phyloP scores from a whole-genome alignment of 1,140 invertebrate species.

The Parapsyche elsis region DNA sequence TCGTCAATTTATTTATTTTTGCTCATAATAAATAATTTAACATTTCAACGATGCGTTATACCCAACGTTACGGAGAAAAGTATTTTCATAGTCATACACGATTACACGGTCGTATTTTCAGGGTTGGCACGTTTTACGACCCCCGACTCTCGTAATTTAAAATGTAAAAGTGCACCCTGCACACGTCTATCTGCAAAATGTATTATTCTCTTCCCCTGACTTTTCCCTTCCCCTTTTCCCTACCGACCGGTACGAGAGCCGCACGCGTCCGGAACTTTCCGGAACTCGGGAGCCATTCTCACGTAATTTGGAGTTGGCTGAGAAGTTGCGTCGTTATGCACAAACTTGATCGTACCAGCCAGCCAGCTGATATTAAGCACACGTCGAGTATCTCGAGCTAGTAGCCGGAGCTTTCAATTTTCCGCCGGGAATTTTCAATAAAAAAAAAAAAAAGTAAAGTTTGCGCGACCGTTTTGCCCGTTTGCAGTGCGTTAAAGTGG shows the following conservation, averaged over 20 bases:
- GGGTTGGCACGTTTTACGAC: neutral
- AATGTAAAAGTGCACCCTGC: neutral
- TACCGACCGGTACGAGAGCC: neutral
- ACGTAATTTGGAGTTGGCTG: slow-evolving; percentile 48
- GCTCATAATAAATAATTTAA: too few relatives aligned
- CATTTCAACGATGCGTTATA: too few relatives aligned
- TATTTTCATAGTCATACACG: too few relatives aligned
- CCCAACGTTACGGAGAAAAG: too few relatives aligned
- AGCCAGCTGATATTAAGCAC: slow-evolving; percentile 39
- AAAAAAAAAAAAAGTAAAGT: neutral
- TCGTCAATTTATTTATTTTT: too few relatives aligned
- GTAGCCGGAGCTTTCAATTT: slow-evolving; percentile 49
- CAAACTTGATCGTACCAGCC: slow-evolving; percentile 48
- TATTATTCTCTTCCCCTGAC: neutral
- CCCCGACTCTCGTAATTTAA: neutral
- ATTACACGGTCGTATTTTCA: neutral
- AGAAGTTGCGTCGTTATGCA: slow-evolving; percentile 53
- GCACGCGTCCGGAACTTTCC: slow-evolving; percentile 2
- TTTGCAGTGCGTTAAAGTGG: too few relatives aligned
- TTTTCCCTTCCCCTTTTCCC: too few relatives aligned
- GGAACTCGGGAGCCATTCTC: slow-evolving; percentile 25
- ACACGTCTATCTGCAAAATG: neutral
- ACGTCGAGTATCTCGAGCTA: neutral
- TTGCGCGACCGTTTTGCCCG: too few relatives aligned
- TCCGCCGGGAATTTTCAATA: neutral